These are phyloP conservation scores for Xerus rutilus DNA, from an alignment of 2,797 vertebrate species.

Conservation along the genomic window DNA sequence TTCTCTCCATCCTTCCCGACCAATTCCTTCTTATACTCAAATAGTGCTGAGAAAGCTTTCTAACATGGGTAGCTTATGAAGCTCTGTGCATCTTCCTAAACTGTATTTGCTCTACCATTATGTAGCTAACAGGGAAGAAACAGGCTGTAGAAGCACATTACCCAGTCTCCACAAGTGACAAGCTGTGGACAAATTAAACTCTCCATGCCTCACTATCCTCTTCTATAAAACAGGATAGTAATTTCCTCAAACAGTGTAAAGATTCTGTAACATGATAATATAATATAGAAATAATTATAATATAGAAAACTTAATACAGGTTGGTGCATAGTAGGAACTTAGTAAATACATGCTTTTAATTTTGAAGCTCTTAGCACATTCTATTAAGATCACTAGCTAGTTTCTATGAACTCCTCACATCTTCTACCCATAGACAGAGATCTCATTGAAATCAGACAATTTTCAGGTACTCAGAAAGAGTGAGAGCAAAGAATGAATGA, in stretches of 20 bases:
- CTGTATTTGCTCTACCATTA: not conserved
- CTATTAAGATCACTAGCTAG: not conserved
- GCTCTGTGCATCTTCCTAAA: not conserved
- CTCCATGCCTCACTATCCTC: not conserved
- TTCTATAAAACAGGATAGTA: not conserved
- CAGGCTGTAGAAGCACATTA: not conserved
- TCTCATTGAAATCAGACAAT: not conserved
- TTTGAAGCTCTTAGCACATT: conserved; percentile 3
- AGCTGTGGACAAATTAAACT: not conserved
- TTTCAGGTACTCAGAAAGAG: not conserved
- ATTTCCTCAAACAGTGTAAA: conserved; percentile 16
- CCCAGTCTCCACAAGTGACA: not conserved
- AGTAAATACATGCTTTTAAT: not conserved
- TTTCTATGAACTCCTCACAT: not conserved
- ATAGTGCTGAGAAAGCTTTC: not conserved
- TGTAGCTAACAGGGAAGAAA: not conserved
- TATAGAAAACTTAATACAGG: not conserved
- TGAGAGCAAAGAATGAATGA: not conserved
- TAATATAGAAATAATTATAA: not conserved
- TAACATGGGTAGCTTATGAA: not conserved
- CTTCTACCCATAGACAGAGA: not conserved
- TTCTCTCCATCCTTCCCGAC: fast-evolving
- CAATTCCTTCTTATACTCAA: not conserved
- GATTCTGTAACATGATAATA: not conserved
- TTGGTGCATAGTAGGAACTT: not conserved